Percentiles rank a stretch among this genome's conserved stretches.
phyloP scores from a whole-genome alignment of 2,888 invertebrate species.

The Xanthia togata region DNA sequence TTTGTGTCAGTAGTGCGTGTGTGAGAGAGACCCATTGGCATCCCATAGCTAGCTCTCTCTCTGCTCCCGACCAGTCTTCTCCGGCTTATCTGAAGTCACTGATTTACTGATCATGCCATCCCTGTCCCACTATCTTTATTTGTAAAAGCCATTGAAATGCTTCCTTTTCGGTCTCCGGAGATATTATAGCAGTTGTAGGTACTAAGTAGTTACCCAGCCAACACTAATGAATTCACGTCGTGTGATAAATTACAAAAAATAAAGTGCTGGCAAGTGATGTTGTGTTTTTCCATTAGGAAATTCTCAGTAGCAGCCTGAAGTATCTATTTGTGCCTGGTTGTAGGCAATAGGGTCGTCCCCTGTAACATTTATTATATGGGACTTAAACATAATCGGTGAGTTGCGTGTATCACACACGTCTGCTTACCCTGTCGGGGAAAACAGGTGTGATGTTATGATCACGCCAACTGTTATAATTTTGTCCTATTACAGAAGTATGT shows the following conservation, averaged over 20 bases:
- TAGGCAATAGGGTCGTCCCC: neutral
- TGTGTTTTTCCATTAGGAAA: neutral
- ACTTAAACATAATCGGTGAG: neutral
- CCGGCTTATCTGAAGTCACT: neutral
- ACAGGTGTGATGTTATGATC: neutral
- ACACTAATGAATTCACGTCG: conserved; percentile 1
- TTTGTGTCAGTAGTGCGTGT: conserved; percentile 75
- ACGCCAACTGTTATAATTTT: neutral
- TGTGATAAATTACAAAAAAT: conserved; percentile 4
- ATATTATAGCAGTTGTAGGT: neutral
- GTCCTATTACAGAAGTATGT: neutral
- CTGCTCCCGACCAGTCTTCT: neutral
- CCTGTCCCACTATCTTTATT: neutral
- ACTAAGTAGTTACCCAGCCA: conserved; percentile 13
- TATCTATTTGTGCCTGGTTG: neutral
- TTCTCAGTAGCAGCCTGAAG: neutral
- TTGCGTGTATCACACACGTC: neutral
- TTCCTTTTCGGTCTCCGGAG: neutral
- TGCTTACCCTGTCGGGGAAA: neutral
- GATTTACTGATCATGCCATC: neutral
- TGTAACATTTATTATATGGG: neutral
- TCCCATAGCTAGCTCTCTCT: neutral
- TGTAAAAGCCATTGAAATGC: neutral
- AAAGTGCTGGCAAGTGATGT: neutral
- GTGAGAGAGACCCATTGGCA: conserved; percentile 78